phyloP scores from a whole-genome alignment of 2,888 invertebrate genomes.

The Lasioglossum leucozonium region DNA sequence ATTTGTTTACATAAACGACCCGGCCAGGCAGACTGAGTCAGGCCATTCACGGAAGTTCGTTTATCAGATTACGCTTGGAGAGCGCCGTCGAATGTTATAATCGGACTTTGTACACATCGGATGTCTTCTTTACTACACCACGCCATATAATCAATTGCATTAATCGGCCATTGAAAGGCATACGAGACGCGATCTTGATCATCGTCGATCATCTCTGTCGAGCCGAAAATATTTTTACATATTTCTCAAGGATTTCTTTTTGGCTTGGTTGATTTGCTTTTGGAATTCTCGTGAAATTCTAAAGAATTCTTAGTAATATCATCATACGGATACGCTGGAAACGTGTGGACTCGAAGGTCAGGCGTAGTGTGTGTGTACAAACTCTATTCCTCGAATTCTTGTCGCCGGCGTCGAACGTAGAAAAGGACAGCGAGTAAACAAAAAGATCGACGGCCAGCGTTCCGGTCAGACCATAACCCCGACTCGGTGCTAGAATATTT shows the following conservation, averaged over 20 bases:
- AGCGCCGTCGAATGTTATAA: background rate
- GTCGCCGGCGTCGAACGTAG: background rate
- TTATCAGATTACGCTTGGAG: background rate
- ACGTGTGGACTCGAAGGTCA: background rate
- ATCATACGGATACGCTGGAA: background rate
- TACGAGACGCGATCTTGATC: background rate
- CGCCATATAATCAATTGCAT: background rate
- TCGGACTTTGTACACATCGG: constrained; percentile 19
- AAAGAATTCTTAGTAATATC: background rate
- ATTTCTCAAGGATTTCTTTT: background rate
- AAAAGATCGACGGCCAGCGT: background rate
- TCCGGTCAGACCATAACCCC: too few species aligned
- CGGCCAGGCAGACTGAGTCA: background rate
- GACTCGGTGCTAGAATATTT: background rate
- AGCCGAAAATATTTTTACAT: background rate
- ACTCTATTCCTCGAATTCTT: background rate
- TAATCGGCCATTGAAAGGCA: background rate
- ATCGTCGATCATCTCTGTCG: background rate
- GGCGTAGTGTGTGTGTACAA: background rate
- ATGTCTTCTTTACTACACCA: background rate
- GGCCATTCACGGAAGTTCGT: background rate
- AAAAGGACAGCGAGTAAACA: background rate
- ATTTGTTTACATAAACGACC: background rate
- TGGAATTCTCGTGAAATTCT: background rate
- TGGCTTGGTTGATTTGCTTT: background rate